Conservation (phyloP, 2,888 invertebrate genomes). For the Drosophila basisetae region DNA sequence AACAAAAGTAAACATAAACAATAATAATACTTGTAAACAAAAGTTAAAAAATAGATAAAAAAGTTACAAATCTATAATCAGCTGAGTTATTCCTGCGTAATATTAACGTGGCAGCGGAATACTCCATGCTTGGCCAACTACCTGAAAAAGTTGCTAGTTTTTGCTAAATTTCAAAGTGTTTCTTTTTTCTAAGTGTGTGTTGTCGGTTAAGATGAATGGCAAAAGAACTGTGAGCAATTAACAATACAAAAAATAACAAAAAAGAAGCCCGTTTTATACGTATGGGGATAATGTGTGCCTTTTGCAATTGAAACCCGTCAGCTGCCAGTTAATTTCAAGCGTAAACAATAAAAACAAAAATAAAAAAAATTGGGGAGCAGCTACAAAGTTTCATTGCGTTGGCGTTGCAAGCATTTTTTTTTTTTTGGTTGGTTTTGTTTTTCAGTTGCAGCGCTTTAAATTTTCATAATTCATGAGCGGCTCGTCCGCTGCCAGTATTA, state of each 20-base stretch:
- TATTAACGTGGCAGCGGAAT: no score
- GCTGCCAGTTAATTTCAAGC: conserved; percentile 73
- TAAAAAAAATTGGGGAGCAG: conserved; percentile 4
- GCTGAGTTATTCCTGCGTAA: no score
- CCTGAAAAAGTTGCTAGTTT: neutral
- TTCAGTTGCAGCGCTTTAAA: conserved; percentile 55
- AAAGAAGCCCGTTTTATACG: neutral
- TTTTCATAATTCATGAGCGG: conserved; percentile 77
- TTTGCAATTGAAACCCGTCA: conserved; percentile 71
- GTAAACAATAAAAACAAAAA: conserved; percentile 52
- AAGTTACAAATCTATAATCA: no score
- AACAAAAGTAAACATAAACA: no score
- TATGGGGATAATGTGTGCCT: conserved; percentile 33
- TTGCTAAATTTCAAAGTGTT: neutral
- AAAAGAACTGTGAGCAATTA: neutral
- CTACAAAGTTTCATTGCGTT: conserved; percentile 65
- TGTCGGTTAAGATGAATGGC: neutral
- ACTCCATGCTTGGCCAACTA: no score
- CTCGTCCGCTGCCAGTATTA: neutral
- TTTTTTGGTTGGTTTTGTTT: neutral
- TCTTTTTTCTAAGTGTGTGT: neutral
- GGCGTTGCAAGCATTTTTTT: conserved; percentile 38
- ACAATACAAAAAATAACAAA: neutral
- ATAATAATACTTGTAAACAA: no score
- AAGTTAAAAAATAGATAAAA: no score